These are phyloP conservation scores for Elephantulus edwardii DNA, from an alignment of 2,113 vertebrate species.

Conservation along the genomic window DNA sequence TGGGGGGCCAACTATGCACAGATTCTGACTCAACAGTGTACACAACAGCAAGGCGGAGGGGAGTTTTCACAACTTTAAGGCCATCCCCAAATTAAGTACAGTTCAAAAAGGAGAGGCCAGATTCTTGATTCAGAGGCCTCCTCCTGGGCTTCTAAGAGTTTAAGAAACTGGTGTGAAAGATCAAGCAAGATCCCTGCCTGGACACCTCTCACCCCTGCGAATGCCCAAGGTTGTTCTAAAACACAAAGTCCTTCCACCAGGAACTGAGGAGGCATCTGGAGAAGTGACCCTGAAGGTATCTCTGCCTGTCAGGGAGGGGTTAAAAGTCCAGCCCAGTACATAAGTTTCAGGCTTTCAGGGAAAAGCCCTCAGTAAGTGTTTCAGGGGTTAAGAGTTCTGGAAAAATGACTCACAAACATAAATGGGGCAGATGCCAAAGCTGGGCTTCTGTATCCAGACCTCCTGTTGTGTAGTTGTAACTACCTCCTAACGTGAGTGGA, in stretches of 20 bases:
- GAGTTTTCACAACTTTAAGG: too few species aligned
- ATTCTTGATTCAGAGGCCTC: neutral
- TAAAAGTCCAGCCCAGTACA: neutral
- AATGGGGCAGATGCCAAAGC: accelerated
- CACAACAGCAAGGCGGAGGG: too few species aligned
- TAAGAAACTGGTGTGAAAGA: neutral
- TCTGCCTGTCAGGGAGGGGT: neutral
- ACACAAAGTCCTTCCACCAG: neutral
- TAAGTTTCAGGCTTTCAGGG: neutral
- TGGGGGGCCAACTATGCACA: neutral
- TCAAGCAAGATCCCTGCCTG: neutral
- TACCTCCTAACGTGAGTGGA: neutral
- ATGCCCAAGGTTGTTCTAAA: neutral
- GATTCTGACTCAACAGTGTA: neutral
- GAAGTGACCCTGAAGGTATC: neutral
- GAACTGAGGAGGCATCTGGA: neutral
- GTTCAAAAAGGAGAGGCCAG: neutral
- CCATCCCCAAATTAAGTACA: too few species aligned
- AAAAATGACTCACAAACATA: neutral
- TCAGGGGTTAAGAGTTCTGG: neutral
- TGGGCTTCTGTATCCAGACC: neutral
- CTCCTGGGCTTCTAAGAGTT: neutral
- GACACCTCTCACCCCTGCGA: too few species aligned
- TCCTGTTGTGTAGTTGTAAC: neutral
- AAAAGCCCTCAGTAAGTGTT: neutral